Percentiles rank a stretch among this genome's conserved stretches.
These are phyloP conservation scores for Probosciger aterrimus DNA, from an alignment of 2,113 vertebrate species.

Conservation along the genomic window DNA sequence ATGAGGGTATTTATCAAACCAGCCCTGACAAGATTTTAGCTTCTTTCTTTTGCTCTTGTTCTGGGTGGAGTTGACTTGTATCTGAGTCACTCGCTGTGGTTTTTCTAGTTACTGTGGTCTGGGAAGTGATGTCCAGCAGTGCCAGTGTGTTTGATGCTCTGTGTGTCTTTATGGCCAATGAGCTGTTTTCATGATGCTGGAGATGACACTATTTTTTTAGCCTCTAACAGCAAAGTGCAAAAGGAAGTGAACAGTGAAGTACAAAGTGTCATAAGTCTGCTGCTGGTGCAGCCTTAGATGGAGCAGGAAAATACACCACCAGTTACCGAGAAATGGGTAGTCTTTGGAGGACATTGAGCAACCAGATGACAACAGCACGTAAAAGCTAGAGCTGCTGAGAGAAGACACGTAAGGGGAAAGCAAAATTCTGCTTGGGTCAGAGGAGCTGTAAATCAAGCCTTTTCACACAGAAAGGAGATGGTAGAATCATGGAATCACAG, in stretches of 20 bases:
- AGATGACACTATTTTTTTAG: not conserved
- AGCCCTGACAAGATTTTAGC: not conserved
- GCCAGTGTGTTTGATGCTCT: not conserved
- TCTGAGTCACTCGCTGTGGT: not conserved
- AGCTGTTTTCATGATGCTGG: not conserved
- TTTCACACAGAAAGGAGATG: not conserved
- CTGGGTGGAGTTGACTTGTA: not conserved
- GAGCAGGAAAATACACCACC: not conserved
- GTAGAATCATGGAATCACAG: not conserved
- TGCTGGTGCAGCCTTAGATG: not conserved
- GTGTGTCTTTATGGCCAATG: fast-evolving
- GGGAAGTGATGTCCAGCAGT: not conserved
- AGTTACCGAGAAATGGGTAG: not conserved
- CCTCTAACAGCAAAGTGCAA: not conserved
- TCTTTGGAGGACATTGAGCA: not conserved
- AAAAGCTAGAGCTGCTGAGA: not conserved
- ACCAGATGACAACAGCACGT: not conserved
- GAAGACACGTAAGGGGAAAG: not conserved
- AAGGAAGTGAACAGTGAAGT: not conserved
- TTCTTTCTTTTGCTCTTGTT: not conserved
- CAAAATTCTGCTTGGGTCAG: not conserved
- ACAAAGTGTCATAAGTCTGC: not conserved
- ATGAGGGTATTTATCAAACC: not conserved
- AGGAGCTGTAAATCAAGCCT: not conserved
- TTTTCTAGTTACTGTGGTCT: not conserved